phyloP scores from a whole-genome alignment of 2,888 invertebrate genomes.

The Strigamia crassipes region DNA sequence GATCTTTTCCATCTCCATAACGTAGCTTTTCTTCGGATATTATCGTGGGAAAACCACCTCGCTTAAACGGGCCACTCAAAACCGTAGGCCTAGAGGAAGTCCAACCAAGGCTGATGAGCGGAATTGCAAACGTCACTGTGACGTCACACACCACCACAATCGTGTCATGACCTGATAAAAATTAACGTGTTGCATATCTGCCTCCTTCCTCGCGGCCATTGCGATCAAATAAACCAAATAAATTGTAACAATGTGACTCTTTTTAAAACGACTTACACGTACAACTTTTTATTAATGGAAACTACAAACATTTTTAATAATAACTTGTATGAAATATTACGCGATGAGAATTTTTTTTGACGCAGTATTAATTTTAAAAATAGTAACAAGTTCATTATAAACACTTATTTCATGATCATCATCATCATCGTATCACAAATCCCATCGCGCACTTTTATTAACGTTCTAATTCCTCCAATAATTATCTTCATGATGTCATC shows the following conservation, averaged over 20 bases:
- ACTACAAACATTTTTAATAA: slow-evolving; percentile 32
- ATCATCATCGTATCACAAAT: slow-evolving; percentile 19
- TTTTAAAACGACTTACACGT: slow-evolving; percentile 33
- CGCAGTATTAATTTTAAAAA: slow-evolving; percentile 6
- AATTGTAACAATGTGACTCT: neutral
- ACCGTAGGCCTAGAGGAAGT: slow-evolving; percentile 15
- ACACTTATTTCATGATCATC: slow-evolving; percentile 5
- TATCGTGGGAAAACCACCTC: slow-evolving; percentile 4
- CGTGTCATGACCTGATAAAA: neutral
- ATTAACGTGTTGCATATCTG: neutral
- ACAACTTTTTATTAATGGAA: slow-evolving; percentile 34
- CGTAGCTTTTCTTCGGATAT: neutral
- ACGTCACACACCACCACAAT: slow-evolving; percentile 24
- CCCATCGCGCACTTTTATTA: neutral
- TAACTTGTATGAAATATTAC: slow-evolving; percentile 32
- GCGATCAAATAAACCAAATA: neutral
- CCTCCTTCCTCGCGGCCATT: neutral
- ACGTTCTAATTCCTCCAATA: neutral
- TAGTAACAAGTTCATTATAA: slow-evolving; percentile 25
- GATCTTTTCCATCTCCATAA: slow-evolving; percentile 12
- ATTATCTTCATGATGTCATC: slow-evolving; percentile 72
- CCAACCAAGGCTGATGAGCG: neutral
- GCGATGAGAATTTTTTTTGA: slow-evolving; percentile 23
- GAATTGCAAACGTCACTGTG: slow-evolving; percentile 29
- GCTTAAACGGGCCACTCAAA: slow-evolving; percentile 20